Evolutionary conservation across 2,888 invertebrate genomes (phyloP).

Genomic region (Monoplex corrugatus): DNA sequence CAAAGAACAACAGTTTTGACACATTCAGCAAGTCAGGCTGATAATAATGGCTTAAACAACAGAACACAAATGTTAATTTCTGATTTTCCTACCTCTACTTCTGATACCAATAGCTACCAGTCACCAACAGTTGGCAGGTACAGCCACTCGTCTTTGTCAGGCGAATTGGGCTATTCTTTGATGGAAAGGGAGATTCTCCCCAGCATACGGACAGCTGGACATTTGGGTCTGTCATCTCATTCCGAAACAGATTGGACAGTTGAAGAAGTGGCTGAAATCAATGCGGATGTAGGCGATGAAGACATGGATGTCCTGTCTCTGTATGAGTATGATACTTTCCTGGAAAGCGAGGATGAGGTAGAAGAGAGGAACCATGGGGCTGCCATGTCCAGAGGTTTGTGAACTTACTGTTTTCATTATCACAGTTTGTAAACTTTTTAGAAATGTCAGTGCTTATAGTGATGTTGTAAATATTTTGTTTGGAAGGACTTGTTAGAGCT

Average conservation of each 20-base stretch:
- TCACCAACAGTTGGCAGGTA: not conserved
- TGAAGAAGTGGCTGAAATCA: not conserved
- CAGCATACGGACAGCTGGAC: not conserved
- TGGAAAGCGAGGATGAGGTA: conserved; percentile 1
- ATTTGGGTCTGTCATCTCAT: not conserved
- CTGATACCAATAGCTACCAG: not conserved
- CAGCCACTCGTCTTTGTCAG: not conserved
- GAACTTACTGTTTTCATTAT: not conserved
- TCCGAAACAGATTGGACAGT: not conserved
- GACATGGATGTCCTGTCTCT: conserved; percentile 25
- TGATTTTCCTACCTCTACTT: no score
- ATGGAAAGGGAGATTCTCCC: not conserved
- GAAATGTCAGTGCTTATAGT: no score
- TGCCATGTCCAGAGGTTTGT: not conserved
- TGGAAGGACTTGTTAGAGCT: no score
- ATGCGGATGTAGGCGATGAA: not conserved
- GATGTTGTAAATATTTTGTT: no score
- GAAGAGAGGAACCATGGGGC: not conserved
- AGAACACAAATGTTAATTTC: no score
- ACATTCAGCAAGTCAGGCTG: no score
- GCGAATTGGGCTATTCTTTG: not conserved
- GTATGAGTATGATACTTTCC: conserved; percentile 29
- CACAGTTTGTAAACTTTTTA: no score
- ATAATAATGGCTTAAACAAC: no score
- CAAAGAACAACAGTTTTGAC: no score